A percentile compares a stretch with the other conserved stretches of the same genome.
Evolutionary conservation across 2,797 vertebrate genomes (phyloP).

Genomic region (Sebastes matsubarae): DNA sequence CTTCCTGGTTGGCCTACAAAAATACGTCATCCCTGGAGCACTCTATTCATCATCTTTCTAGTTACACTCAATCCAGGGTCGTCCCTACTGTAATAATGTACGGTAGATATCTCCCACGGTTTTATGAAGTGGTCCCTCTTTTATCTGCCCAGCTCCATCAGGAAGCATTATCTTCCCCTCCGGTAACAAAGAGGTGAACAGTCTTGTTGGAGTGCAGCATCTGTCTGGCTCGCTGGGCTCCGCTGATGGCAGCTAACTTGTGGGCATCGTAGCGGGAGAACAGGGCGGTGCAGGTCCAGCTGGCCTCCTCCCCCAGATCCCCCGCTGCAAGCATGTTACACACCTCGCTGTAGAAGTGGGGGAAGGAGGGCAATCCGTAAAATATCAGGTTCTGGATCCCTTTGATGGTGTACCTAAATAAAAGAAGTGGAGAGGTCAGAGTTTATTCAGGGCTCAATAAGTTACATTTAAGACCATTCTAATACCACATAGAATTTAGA

Average conservation of each 20-base stretch:
- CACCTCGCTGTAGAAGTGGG: slow-evolving; percentile 96
- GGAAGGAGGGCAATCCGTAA: slow-evolving; percentile 92
- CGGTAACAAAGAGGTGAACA: slow-evolving; percentile 95
- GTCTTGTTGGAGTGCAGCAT: slow-evolving; percentile 91
- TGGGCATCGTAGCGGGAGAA: slow-evolving; percentile 93
- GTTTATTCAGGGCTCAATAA: background rate
- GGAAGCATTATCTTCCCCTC: slow-evolving; percentile 80
- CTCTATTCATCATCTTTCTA: background rate
- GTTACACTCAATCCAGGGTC: background rate
- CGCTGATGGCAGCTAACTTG: slow-evolving; percentile 88
- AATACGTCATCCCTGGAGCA: too few species aligned
- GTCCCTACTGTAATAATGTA: background rate
- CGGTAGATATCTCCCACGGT: background rate
- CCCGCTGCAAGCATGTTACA: slow-evolving; percentile 93
- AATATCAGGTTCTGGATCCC: slow-evolving; percentile 95
- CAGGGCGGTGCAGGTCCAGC: slow-evolving; percentile 93
- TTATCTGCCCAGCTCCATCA: slow-evolving; percentile 20
- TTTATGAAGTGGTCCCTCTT: background rate
- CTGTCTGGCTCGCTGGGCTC: slow-evolving; percentile 89
- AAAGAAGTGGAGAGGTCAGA: background rate
- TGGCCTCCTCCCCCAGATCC: slow-evolving; percentile 80
- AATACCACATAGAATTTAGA: background rate
- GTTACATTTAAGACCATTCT: background rate
- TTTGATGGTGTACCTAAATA: slow-evolving; percentile 88
- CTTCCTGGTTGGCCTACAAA: too few species aligned